phyloP scores from a whole-genome alignment of 1,140 invertebrate species.

The Zaprionus ghesquierei region DNA sequence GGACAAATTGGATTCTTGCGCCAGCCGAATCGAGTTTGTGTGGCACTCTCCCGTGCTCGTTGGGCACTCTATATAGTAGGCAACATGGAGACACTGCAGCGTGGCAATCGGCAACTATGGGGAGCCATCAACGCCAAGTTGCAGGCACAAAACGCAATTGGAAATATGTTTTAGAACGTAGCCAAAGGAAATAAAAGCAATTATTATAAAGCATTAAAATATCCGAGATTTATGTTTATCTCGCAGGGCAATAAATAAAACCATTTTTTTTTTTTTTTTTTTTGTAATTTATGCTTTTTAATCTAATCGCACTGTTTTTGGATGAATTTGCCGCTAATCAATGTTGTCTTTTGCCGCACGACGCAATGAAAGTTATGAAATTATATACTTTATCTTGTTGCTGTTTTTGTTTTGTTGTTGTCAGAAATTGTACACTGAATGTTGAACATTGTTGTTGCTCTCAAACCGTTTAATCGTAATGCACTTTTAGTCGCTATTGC shows the following conservation, averaged over 20 bases:
- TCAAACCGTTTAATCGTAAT: constrained; percentile 35
- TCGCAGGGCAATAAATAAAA: not conserved
- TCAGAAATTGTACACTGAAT: constrained; percentile 21
- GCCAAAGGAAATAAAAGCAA: not conserved
- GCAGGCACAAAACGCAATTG: constrained; percentile 35
- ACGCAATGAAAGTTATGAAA: constrained; percentile 13
- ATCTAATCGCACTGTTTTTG: constrained; percentile 20
- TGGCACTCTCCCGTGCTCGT: constrained; percentile 91
- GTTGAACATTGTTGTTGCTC: constrained; percentile 35
- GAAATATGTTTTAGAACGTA: constrained; percentile 1
- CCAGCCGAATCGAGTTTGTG: constrained; percentile 90
- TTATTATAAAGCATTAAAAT: not conserved
- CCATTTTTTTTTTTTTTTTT: not conserved
- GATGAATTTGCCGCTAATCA: constrained; percentile 6
- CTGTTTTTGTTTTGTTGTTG: not conserved
- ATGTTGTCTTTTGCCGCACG: constrained; percentile 15
- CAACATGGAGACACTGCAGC: constrained; percentile 86
- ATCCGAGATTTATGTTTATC: not conserved
- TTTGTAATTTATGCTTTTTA: constrained; percentile 25
- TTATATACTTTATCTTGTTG: not conserved
- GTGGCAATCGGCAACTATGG: constrained; percentile 84
- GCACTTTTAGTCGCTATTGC: constrained; percentile 18
- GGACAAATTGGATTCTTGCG: constrained; percentile 91
- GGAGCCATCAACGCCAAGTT: constrained; percentile 80
- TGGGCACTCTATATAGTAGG: constrained; percentile 87